Evolutionary conservation across 2,888 invertebrate species (phyloP).

Genomic region (Agonopterix heracliana): DNA sequence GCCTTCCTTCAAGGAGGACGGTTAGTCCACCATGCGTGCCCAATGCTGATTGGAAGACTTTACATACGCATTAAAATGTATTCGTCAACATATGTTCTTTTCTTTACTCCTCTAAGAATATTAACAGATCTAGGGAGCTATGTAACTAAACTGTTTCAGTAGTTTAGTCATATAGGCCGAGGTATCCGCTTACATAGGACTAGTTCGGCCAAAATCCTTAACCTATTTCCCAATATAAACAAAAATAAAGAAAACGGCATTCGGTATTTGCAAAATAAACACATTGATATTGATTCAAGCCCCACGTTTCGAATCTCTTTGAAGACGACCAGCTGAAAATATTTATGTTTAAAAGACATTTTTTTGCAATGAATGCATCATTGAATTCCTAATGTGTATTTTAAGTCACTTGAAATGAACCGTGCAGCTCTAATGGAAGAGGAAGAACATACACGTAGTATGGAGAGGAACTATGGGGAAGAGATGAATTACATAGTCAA

Average conservation of each 20-base stretch:
- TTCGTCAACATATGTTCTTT: no score
- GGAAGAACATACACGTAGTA: no score
- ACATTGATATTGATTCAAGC: conserved; percentile 22
- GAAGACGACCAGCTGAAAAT: conserved; percentile 6
- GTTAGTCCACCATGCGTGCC: no score
- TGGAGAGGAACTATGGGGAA: no score
- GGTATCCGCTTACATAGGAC: not conserved
- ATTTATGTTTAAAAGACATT: conserved; percentile 6
- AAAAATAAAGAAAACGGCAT: conserved; percentile 6
- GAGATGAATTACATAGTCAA: no score
- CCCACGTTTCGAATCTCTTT: conserved; percentile 10
- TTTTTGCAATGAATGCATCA: not conserved
- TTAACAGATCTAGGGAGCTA: no score
- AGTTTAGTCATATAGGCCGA: conserved; percentile 2
- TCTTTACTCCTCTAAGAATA: no score
- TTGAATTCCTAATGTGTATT: not conserved
- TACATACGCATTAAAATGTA: no score
- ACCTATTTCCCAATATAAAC: conserved; percentile 8
- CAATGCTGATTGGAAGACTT: no score
- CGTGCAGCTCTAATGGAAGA: no score
- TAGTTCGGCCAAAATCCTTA: conserved; percentile 4
- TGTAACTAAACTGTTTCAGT: no score
- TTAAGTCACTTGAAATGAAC: not conserved
- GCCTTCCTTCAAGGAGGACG: no score
- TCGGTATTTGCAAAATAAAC: not conserved